phyloP scores from a whole-genome alignment of 1,140 invertebrate species.

The Papilio machaon region DNA sequence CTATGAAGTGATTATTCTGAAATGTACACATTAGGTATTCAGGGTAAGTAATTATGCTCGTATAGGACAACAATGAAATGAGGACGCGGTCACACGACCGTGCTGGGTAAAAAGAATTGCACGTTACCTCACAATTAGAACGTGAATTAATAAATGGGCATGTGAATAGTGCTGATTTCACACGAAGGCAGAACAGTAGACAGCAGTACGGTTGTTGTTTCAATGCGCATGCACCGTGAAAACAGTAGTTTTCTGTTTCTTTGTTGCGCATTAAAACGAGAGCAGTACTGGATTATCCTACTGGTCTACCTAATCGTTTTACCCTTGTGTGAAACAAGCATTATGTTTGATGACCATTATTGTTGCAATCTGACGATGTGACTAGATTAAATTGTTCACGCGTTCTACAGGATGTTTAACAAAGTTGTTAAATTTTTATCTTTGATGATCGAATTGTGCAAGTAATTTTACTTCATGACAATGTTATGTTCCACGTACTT shows the following conservation, averaged over 20 bases:
- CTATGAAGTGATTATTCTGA: neutral
- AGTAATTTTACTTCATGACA: neutral
- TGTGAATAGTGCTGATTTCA: conserved; percentile 7
- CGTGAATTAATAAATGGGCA: conserved; percentile 32
- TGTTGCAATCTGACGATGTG: neutral
- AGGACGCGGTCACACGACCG: conserved; percentile 21
- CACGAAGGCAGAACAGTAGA: neutral
- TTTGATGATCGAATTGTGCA: neutral
- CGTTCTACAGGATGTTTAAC: neutral
- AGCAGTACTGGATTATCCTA: no score
- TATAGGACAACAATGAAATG: conserved; percentile 29
- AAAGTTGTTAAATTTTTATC: neutral
- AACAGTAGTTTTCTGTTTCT: neutral
- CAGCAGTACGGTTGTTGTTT: neutral
- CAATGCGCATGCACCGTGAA: neutral
- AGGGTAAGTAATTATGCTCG: conserved; percentile 16
- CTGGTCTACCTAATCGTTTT: no score
- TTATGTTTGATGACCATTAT: neutral
- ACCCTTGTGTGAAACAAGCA: no score
- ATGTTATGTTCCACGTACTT: no score
- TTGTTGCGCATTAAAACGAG: no score
- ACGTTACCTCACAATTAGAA: conserved; percentile 38
- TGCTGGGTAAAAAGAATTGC: conserved; percentile 3
- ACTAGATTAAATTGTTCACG: neutral
- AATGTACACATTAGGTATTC: neutral